phyloP scores from a whole-genome alignment of 2,888 invertebrate genomes.

The Zonitis immaculata region DNA sequence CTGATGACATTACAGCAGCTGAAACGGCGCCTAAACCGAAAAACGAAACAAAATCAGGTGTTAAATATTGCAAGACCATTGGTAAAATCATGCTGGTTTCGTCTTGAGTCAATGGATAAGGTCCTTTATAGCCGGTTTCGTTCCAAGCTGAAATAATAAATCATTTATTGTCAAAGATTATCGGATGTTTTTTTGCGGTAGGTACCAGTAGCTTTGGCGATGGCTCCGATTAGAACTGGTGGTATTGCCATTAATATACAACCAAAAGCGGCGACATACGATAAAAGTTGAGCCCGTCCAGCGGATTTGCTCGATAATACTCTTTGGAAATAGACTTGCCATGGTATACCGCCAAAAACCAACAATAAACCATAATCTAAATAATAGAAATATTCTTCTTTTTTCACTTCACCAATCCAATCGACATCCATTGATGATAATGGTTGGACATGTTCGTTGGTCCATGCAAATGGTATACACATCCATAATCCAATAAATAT shows the following conservation, averaged over 20 bases:
- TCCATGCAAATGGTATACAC: constrained; percentile 95
- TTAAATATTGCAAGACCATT: constrained; percentile 93
- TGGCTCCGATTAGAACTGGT: constrained; percentile 93
- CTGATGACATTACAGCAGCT: constrained; percentile 99
- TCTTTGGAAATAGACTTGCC: constrained; percentile 99
- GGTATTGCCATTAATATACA: constrained; percentile 97
- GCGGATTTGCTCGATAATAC: constrained; percentile 96
- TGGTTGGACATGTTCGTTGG: constrained; percentile 78
- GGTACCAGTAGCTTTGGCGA: constrained; percentile 88
- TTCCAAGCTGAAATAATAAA: constrained; percentile 91
- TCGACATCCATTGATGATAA: constrained; percentile 78
- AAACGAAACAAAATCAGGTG: constrained; percentile 94
- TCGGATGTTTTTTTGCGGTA: no score
- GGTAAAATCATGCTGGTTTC: constrained; percentile 95
- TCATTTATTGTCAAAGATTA: no score
- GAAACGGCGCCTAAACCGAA: constrained; percentile 98
- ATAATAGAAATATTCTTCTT: constrained; percentile 74
- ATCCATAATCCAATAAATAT: constrained; percentile 98
- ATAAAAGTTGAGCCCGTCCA: constrained; percentile 85
- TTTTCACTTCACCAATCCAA: constrained; percentile 80
- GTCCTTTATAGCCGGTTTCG: constrained; percentile 79
- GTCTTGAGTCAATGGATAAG: constrained; percentile 65
- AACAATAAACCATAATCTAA: constrained; percentile 84
- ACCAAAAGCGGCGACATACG: constrained; percentile 93
- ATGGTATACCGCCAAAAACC: constrained; percentile 94